Conservation (phyloP, 2,797 vertebrate genomes). For the Sebastes iracundus region DNA sequence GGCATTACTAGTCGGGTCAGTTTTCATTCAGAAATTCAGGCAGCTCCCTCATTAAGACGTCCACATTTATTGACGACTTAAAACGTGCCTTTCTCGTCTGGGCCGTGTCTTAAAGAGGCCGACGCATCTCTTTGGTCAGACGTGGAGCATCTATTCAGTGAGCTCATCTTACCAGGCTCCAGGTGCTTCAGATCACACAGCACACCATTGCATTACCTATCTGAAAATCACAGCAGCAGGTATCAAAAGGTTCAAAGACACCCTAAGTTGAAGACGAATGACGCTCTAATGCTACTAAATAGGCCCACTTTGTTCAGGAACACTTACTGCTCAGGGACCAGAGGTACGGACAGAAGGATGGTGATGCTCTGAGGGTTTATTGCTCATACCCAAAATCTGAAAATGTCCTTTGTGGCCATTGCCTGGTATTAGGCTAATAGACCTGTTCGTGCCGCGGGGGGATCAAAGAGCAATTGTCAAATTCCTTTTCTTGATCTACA, state of each 20-base stretch:
- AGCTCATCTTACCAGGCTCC: constrained; percentile 35
- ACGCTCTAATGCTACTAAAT: constrained; percentile 39
- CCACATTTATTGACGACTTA: constrained; percentile 20
- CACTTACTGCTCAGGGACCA: constrained; percentile 38
- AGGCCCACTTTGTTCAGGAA: constrained; percentile 50
- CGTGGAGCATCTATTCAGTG: constrained; percentile 15
- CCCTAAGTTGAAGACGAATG: constrained; percentile 29
- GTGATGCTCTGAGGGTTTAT: constrained; percentile 17
- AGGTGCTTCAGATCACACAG: constrained; percentile 42
- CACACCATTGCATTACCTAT: constrained; percentile 11
- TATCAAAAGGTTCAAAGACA: constrained; percentile 37
- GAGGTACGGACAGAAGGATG: neutral
- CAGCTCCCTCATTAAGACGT: constrained; percentile 20
- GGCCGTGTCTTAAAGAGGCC: constrained; percentile 31
- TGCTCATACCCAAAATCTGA: constrained; percentile 28
- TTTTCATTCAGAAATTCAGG: constrained; percentile 43
- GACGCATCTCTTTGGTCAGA: constrained; percentile 24
- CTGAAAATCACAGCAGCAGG: constrained; percentile 43
- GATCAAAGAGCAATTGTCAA: constrained; percentile 20
- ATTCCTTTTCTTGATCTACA: neutral
- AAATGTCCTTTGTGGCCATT: constrained; percentile 28
- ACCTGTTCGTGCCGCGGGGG: neutral
- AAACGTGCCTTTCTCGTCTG: constrained; percentile 2
- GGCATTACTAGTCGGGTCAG: neutral
- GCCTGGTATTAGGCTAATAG: constrained; percentile 14